Percentiles rank a stretch among this genome's conserved stretches.
phyloP scores from a whole-genome alignment of 2,113 vertebrate genomes.

The Okapia johnstoni region DNA sequence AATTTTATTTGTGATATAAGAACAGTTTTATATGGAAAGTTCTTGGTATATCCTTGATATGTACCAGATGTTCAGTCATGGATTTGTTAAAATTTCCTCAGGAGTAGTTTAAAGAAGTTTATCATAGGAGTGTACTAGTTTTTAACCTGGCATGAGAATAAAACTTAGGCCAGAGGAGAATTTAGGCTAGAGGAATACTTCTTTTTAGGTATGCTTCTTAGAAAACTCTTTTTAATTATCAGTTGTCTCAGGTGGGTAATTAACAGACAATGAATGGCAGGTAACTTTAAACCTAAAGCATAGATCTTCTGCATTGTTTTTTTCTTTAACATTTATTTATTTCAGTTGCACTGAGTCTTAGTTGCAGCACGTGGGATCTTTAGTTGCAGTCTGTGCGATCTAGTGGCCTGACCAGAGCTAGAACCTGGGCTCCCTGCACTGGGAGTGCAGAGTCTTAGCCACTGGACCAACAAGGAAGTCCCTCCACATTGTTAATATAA shows the following conservation, averaged over 20 bases:
- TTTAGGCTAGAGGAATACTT: not conserved
- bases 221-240: slow-evolving; percentile 20
- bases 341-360: not conserved
- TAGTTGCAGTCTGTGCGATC: not conserved
- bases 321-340: not conserved
- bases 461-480: not conserved
- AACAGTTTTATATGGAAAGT: not conserved
- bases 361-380: not conserved
- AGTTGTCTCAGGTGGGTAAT: not conserved
- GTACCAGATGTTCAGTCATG: not conserved
- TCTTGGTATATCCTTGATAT: not conserved
- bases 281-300: not conserved
- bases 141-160: not conserved
- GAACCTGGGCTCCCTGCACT: not conserved
- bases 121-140: not conserved
- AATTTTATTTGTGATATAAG: not conserved
- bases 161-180: not conserved
- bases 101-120: not conserved
- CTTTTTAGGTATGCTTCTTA: not conserved
- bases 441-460: not conserved
- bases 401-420: not conserved
- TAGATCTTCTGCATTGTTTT: not conserved
- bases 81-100: not conserved
- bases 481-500: not conserved
- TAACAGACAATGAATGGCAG: not conserved